Conservation (phyloP, 2,888 invertebrate species). For the Euzophera pinguis region DNA sequence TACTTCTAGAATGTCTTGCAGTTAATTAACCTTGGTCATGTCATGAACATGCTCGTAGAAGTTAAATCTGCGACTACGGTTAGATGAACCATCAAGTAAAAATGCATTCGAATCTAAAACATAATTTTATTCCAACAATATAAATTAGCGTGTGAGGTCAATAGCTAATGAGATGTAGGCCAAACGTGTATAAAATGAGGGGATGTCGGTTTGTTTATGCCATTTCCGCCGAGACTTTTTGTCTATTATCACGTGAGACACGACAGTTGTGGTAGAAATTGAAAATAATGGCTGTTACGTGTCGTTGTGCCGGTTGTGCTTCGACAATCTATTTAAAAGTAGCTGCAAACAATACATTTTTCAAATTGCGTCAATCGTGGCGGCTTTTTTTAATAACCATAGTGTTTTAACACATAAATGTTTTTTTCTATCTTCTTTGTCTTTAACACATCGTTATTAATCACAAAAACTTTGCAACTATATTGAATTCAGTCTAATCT, state of each 20-base stretch:
- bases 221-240: conserved; percentile 24
- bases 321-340: background rate
- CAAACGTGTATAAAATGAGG: conserved; percentile 53
- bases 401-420: too few relatives aligned
- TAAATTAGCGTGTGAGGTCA: conserved; percentile 45
- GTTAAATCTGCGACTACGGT: too few relatives aligned
- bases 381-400: background rate
- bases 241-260: conserved; percentile 4
- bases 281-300: conserved; percentile 4
- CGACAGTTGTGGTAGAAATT: background rate
- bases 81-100: background rate
- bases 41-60: too few relatives aligned
- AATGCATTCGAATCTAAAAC: background rate
- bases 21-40: too few relatives aligned
- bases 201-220: conserved; percentile 30
- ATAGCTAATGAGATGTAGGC: conserved; percentile 42
- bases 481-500: conserved; percentile 23
- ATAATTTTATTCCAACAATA: conserved; percentile 24
- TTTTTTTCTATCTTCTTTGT: too few relatives aligned
- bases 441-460: too few relatives aligned
- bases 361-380: background rate
- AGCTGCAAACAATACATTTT: background rate
- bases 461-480: too few relatives aligned
- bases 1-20: too few relatives aligned
- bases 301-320: background rate